A percentile compares a stretch with the other conserved stretches of the same genome.
Evolutionary conservation across 2,888 invertebrate genomes (phyloP).

Genomic region (Hydraecia micacea): DNA sequence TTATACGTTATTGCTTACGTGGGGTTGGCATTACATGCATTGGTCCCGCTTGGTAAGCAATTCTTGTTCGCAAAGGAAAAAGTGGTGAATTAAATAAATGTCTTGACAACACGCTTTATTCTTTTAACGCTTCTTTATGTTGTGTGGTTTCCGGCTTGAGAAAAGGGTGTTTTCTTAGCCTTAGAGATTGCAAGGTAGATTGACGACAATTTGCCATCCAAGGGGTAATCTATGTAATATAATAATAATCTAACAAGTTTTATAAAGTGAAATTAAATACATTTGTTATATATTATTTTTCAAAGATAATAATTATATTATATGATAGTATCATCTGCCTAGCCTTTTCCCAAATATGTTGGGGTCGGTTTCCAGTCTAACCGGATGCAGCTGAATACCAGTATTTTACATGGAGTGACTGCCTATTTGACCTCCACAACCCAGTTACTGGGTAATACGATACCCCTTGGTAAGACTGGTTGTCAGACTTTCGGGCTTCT

Average conservation of each 20-base stretch:
- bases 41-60: slow-evolving; percentile 49
- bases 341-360: too few species aligned
- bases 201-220: background rate
- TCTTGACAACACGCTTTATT: slow-evolving; percentile 28
- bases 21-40: slow-evolving; percentile 42
- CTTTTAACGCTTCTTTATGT: slow-evolving; percentile 16
- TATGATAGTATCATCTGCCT: too few species aligned
- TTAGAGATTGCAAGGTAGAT: background rate
- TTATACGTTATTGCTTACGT: slow-evolving; percentile 57
- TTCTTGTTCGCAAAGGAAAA: slow-evolving; percentile 42
- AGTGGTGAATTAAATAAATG: slow-evolving; percentile 47
- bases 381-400: too few species aligned
- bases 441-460: too few species aligned
- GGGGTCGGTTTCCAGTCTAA: too few species aligned
- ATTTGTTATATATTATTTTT: background rate
- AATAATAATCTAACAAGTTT: background rate
- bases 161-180: background rate
- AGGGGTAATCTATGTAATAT: too few species aligned
- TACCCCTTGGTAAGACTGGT: too few species aligned
- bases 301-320: background rate
- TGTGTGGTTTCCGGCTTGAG: slow-evolving; percentile 9
- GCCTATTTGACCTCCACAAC: too few species aligned
- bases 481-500: too few species aligned
- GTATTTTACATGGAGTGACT: too few species aligned
- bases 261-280: too few species aligned